Evolutionary conservation across 2,888 invertebrate genomes (phyloP), one percentile per base, ranked within the genome.

Genomic region (Eucriotettix oculatus): DNA sequence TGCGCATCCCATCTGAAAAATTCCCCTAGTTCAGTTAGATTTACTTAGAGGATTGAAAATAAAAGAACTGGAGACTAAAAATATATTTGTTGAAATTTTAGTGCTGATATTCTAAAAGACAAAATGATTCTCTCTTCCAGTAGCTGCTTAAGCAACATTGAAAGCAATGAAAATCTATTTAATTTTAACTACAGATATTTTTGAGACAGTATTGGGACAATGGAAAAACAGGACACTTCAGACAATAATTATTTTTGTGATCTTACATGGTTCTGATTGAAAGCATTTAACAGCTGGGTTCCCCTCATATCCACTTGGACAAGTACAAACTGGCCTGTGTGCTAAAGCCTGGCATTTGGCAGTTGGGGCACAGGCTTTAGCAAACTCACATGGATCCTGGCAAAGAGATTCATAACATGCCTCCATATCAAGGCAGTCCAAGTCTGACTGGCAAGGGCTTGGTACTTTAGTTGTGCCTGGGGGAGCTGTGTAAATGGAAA

Each of bases 241-340:
- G 29, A 29, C 29, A 29, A 29, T 29, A 29, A 29, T 29, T 29
- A 29, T 29, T 29, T 48, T 48, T 7, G 48, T 48, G 54, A 10
- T 72, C 87, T 87, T 87, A 88, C 88, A 82, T 84, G 84, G 80
- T 75, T 82, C 80, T 70, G 78, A 76, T 70, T 84, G 82, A 76
- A 83, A 80, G 79, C 90, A 90, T 76, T 86, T 86, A 71, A 85
- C 77, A 69, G 86, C 84, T 60, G 90, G 89, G 74, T 90, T 85
- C 74, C 90, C 90, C 72, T 87, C 86, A 71, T 85, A 84, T 71
- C 85, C 88, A 68, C 82, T 82, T 43, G 87, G 86, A 74, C 81
- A 90, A 82, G 73, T 86, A 65, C 73, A 73, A 52, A 71, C 65
- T 10, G 70, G 70, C 56, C 68, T 66, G 62, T 73, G 73, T 42